Percentiles rank a stretch among this genome's conserved stretches.
These are phyloP conservation scores for Centropristis striata DNA, from an alignment of 2,113 vertebrate species.

Conservation along the genomic window DNA sequence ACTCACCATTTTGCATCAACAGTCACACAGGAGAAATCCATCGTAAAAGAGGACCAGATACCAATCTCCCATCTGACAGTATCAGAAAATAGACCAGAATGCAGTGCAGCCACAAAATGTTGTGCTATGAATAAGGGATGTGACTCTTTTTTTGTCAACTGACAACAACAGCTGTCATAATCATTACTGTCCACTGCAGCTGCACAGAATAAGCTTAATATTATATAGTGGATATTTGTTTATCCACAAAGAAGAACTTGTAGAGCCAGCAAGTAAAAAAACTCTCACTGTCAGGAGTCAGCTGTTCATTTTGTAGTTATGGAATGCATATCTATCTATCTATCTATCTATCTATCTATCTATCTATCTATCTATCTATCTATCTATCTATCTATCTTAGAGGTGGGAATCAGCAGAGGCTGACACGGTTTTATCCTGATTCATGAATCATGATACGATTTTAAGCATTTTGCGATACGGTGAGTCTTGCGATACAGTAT, in stretches of 20 bases:
- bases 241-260: conserved; percentile 9
- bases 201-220: conserved; percentile 30
- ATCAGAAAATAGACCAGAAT: conserved; percentile 64
- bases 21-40: conserved; percentile 44
- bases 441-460: too few relatives aligned
- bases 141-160: conserved; percentile 45
- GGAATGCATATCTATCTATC: too few relatives aligned
- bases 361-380: too few relatives aligned
- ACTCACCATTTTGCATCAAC: conserved; percentile 33
- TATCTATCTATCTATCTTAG: too few relatives aligned
- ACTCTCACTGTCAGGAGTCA: neutral
- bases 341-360: too few relatives aligned
- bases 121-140: conserved; percentile 58
- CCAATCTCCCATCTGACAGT: conserved; percentile 48
- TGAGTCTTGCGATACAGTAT: too few relatives aligned
- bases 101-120: conserved; percentile 43
- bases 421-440: too few relatives aligned
- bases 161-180: conserved; percentile 56
- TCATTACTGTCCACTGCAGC: conserved; percentile 48
- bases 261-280: conserved; percentile 1
- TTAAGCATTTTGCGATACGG: too few relatives aligned
- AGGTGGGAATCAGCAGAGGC: too few relatives aligned
- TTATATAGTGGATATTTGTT: conserved; percentile 22
- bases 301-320: too few relatives aligned
- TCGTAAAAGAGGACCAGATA: conserved; percentile 39